Conservation (phyloP, 2,113 vertebrate species). For the Pandion haliaetus region DNA sequence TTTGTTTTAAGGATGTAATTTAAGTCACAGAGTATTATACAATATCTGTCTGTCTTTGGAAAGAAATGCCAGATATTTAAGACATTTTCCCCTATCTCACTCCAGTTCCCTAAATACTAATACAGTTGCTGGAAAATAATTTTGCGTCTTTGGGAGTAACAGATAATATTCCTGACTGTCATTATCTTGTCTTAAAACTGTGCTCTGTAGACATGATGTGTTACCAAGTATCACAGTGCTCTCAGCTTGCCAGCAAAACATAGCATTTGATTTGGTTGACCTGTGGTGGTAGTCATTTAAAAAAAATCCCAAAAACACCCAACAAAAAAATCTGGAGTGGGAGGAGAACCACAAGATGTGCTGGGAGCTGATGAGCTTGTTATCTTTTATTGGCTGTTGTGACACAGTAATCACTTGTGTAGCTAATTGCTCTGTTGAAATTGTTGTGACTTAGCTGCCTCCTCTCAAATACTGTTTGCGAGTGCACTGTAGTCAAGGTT, state of each 20-base stretch:
- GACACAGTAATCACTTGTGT: conserved; percentile 6
- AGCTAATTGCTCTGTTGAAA: neutral
- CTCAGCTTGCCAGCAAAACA: neutral
- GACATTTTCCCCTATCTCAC: neutral
- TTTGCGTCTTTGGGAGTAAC: neutral
- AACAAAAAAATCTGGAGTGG: neutral
- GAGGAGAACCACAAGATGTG: neutral
- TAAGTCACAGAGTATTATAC: neutral
- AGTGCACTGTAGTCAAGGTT: neutral
- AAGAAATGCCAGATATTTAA: neutral
- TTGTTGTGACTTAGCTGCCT: conserved; percentile 29
- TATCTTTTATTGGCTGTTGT: conserved; percentile 8
- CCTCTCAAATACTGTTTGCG: neutral
- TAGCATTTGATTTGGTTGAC: neutral
- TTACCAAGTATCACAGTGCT: neutral
- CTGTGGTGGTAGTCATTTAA: neutral
- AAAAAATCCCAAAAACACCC: too few relatives aligned
- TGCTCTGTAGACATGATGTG: neutral
- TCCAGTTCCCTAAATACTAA: neutral
- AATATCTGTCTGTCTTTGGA: neutral
- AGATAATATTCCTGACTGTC: neutral
- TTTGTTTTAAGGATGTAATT: neutral
- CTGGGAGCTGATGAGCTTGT: neutral
- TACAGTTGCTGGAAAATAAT: neutral
- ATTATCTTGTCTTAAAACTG: neutral